These are phyloP conservation scores for Perca fluviatilis DNA, from an alignment of 2,113 vertebrate genomes.

Conservation along the genomic window DNA sequence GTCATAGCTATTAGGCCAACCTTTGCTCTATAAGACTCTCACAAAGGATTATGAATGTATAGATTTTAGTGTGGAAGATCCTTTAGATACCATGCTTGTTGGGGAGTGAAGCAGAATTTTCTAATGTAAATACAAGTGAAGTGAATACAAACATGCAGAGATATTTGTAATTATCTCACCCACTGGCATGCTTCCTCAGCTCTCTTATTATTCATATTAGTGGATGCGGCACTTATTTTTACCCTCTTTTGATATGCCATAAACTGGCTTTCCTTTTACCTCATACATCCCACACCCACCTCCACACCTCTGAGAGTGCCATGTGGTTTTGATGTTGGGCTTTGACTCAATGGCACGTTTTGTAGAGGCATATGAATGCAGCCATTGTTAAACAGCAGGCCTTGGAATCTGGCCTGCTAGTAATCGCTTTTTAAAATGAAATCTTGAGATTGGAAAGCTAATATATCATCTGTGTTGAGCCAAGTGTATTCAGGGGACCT, in stretches of 20 bases:
- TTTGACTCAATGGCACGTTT: constrained; percentile 68
- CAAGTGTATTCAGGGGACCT: constrained; percentile 46
- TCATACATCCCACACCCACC: constrained; percentile 34
- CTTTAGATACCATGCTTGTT: neutral
- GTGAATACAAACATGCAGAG: neutral
- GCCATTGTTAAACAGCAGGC: constrained; percentile 70
- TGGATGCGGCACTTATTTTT: constrained; percentile 27
- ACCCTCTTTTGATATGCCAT: constrained; percentile 39
- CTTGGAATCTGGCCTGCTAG: constrained; percentile 56
- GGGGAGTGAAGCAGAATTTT: neutral
- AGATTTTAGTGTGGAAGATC: neutral
- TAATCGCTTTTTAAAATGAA: constrained; percentile 73
- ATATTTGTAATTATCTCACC: constrained; percentile 24
- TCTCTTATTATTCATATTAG: constrained; percentile 41
- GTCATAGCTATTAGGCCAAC: neutral
- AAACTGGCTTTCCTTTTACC: constrained; percentile 35
- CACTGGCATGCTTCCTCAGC: constrained; percentile 15
- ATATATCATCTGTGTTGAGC: constrained; percentile 55
- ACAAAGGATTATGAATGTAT: neutral
- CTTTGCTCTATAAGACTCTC: neutral
- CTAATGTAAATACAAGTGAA: constrained; percentile 18
- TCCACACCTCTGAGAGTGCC: constrained; percentile 57
- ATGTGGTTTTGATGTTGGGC: constrained; percentile 77
- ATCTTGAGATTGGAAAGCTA: constrained; percentile 68
- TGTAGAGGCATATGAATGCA: constrained; percentile 73